A percentile compares a stretch with the other conserved stretches of the same genome.
phyloP scores from a whole-genome alignment of 2,797 vertebrate genomes.

The Melopsittacus undulatus region DNA sequence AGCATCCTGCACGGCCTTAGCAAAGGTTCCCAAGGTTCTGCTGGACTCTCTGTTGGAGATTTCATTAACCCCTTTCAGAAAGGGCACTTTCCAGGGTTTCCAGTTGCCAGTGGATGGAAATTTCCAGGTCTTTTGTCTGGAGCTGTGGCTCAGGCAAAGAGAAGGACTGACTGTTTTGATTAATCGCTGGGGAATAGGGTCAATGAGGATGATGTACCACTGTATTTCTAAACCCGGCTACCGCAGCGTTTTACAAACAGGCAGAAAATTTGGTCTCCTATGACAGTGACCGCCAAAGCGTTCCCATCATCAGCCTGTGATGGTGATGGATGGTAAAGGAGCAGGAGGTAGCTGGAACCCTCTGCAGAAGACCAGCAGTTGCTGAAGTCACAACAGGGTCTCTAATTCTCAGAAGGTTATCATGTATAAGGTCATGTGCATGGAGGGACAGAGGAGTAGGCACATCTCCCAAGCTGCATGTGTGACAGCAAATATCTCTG shows the following conservation, averaged over 20 bases:
- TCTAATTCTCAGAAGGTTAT: too few species aligned
- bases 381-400: too few species aligned
- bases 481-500: not conserved
- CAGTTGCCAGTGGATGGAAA: conserved; percentile 9
- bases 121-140: conserved; percentile 12
- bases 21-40: not conserved
- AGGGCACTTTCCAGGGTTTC: conserved; percentile 20
- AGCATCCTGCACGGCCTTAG: not conserved
- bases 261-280: not conserved
- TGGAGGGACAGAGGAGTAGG: too few species aligned
- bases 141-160: not conserved
- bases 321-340: not conserved
- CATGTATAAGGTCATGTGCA: too few species aligned
- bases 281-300: not conserved
- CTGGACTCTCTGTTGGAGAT: not conserved
- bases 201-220: not conserved
- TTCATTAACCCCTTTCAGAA: conserved; percentile 45
- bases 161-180: not conserved
- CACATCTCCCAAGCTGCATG: not conserved
- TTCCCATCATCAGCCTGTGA: not conserved
- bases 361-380: too few species aligned
- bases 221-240: not conserved
- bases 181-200: not conserved
- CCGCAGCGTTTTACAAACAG: not conserved
- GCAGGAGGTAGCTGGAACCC: not conserved